These are phyloP conservation scores for Pangasianodon gigas DNA, from an alignment of 2,113 vertebrate genomes.

Conservation along the genomic window DNA sequence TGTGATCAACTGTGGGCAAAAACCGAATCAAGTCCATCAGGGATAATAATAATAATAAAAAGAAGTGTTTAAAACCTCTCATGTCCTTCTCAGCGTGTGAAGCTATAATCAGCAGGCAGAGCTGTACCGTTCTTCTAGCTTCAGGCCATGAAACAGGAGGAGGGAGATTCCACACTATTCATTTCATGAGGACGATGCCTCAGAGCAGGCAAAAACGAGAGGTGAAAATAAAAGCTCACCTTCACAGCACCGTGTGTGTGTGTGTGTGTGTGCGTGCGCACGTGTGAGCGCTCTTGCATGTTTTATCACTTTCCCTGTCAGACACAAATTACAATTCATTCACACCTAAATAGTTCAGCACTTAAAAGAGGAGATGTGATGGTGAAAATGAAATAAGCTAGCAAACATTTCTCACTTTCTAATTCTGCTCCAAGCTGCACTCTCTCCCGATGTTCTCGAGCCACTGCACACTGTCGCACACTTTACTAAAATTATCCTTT, in stretches of 20 bases:
- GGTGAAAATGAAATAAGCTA: slow-evolving; percentile 13
- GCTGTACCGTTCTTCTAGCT: background rate
- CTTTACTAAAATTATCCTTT: background rate
- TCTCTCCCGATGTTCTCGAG: background rate
- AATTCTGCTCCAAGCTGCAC: background rate
- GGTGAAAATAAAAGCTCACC: slow-evolving; percentile 13
- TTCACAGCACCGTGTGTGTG: background rate
- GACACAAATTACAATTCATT: background rate
- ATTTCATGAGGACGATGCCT: background rate
- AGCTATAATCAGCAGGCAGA: background rate
- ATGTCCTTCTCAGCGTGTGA: background rate
- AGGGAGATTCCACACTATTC: background rate
- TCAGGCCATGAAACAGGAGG: background rate
- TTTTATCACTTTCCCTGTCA: background rate
- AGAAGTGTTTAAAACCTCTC: background rate
- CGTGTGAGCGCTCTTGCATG: too few species aligned
- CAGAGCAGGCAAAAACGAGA: background rate
- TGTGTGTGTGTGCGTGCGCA: background rate
- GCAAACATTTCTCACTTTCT: background rate
- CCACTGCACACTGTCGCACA: background rate
- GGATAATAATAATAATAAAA: background rate
- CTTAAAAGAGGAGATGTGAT: background rate
- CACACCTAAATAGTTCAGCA: background rate
- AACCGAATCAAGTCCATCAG: background rate
- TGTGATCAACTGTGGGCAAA: background rate